Evolutionary conservation across 2,888 invertebrate genomes (phyloP), one percentile per base, ranked within the genome.

Genomic region (Oeneis ivallda): DNA sequence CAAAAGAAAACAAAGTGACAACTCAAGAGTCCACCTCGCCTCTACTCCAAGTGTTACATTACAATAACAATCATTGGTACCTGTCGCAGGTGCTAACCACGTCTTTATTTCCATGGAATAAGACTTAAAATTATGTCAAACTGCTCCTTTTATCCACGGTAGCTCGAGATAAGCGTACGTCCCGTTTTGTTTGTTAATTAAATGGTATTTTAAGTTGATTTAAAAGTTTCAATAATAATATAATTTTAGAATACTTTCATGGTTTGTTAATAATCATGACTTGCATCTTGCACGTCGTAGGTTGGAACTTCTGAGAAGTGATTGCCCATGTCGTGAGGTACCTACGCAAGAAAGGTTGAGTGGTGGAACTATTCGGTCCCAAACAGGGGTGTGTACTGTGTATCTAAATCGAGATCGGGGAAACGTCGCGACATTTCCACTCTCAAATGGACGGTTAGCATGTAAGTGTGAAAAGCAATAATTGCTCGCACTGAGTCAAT

Each of bases 1-100:
- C 84, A 86, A 88, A 89, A 88, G 85, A 90, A 87, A 89, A 88
- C 83, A 86, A 83, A 83, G 84, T 86, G 85, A 88, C 88, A 88
- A 84, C 81, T 85, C 82, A 85, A 89, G 87, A 87, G 85, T 87
- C 86, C 86, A 80, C 80, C 80, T 84, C 79, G 71, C 76, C 75
- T 75, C 72, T 74, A 72, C 75, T 76, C 76, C 77, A 74, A 84
- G 84, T 83, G 83, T 86, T 80, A 81, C 82, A 87, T 88, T 88
- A 90, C 84, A 89, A 91, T 87, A 87, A 88, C 87, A 89, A 86
- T n/a, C n/a, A n/a, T 80, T 71, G 73, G 47, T 70, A 52, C 63
- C 65, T 60, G 53, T 53, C 15, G 59, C 54, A 39, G 37, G 8
- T 17, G 58, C 60, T 68, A 70, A 67, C 73, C 67, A 65, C 41